phyloP scores from a whole-genome alignment of 2,113 vertebrate species.

The Pyrgilauda ruficollis region DNA sequence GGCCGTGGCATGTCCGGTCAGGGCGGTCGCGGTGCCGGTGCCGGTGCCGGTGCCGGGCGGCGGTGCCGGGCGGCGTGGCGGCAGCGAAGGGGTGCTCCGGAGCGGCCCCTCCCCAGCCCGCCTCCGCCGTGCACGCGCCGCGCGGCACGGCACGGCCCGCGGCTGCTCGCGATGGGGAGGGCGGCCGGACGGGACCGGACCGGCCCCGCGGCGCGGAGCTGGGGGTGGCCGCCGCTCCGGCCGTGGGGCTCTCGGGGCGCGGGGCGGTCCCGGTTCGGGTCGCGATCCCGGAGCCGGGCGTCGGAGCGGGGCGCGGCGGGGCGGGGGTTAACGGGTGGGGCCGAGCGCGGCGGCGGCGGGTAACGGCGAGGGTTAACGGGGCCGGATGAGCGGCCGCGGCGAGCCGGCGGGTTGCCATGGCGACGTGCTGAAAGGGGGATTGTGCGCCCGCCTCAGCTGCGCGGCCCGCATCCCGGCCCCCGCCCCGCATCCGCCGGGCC shows the following conservation, averaged over 20 bases:
- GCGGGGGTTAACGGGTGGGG: slow-evolving; percentile 14
- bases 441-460: slow-evolving; percentile 61
- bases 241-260: neutral
- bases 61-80: neutral
- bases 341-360: slow-evolving; percentile 7
- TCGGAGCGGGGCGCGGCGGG: neutral
- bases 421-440: slow-evolving; percentile 74
- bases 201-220: no score
- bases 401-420: slow-evolving; percentile 73
- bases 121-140: slow-evolving; percentile 64
- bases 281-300: neutral
- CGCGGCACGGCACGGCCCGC: no score
- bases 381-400: slow-evolving; percentile 62
- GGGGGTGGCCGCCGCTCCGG: no score
- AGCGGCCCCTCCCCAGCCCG: slow-evolving; percentile 45
- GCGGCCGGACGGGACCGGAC: no score
- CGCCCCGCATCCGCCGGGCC: neutral
- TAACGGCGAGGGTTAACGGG: slow-evolving; percentile 25
- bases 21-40: neutral
- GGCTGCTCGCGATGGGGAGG: no score
- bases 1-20: neutral
- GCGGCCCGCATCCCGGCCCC: neutral
- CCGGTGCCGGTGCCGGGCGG: neutral
- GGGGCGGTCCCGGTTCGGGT: neutral
- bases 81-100: slow-evolving; percentile 22